A percentile compares a stretch with the other conserved stretches of the same genome.
Evolutionary conservation across 2,888 invertebrate genomes (phyloP).

Genomic region (Eilema griseolum): DNA sequence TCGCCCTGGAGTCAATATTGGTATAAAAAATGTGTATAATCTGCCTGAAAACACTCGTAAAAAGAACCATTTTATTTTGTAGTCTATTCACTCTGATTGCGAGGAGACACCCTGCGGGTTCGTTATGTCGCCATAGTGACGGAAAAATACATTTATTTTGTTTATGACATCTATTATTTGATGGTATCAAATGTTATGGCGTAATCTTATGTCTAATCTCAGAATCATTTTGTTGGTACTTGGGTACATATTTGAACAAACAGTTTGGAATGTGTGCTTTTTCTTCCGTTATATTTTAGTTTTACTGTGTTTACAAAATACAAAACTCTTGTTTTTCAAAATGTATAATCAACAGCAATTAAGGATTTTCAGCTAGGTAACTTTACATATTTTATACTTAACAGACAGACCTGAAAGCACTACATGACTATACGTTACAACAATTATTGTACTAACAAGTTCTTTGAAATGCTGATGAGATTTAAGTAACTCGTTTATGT

Average conservation of each 20-base stretch:
- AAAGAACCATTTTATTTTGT: conserved; percentile 17
- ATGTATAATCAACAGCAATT: too few relatives aligned
- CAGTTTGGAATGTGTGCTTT: neutral
- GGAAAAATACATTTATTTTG: conserved; percentile 14
- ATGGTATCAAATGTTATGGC: neutral
- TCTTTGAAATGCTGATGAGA: too few relatives aligned
- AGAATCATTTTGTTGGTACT: neutral
- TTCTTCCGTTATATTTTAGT: neutral
- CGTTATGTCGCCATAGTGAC: conserved; percentile 29
- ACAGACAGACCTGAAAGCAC: too few relatives aligned
- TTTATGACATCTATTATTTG: conserved; percentile 6
- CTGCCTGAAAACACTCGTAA: conserved; percentile 5
- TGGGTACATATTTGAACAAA: neutral
- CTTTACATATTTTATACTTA: too few relatives aligned
- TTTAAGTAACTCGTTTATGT: too few relatives aligned
- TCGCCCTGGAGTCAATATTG: conserved; percentile 2
- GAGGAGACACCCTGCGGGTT: conserved; percentile 6
- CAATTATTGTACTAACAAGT: too few relatives aligned
- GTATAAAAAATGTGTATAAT: conserved; percentile 14
- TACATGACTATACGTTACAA: too few relatives aligned
- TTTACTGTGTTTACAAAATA: neutral
- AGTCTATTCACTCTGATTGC: conserved; percentile 17
- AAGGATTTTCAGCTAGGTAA: too few relatives aligned
- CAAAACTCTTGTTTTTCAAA: too few relatives aligned
- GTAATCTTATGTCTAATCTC: neutral